phyloP scores from a whole-genome alignment of 2,797 vertebrate species.

The Lagocephalus sceleratus region DNA sequence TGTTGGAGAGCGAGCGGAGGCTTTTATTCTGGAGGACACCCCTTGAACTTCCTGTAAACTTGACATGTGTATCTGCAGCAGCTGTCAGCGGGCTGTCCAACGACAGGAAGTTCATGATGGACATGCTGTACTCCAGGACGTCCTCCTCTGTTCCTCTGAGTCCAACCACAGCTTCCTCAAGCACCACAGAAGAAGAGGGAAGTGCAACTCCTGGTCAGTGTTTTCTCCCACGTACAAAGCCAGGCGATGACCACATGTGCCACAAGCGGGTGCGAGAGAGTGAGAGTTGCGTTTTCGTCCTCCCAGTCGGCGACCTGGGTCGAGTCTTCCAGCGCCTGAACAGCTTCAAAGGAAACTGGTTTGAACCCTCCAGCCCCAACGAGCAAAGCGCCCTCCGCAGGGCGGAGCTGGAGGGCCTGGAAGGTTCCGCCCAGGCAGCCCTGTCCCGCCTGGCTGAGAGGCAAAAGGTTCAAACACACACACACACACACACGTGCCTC shows the following conservation, averaged over 20 bases:
- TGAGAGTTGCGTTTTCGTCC: conserved; percentile 2
- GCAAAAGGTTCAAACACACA: conserved; percentile 24
- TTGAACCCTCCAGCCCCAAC: neutral
- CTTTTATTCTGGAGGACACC: neutral
- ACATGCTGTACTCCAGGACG: conserved; percentile 80
- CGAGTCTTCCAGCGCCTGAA: conserved; percentile 46
- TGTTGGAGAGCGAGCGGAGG: neutral
- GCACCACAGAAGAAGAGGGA: conserved; percentile 23
- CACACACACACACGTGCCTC: neutral
- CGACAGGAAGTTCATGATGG: conserved; percentile 75
- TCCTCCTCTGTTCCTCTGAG: conserved; percentile 20
- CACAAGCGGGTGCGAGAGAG: neutral
- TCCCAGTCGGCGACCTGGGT: conserved; percentile 29
- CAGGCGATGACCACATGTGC: no score
- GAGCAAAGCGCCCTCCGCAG: conserved; percentile 59
- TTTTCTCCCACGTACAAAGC: no score
- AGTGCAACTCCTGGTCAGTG: conserved; percentile 15
- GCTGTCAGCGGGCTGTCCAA: conserved; percentile 70
- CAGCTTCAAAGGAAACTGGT: conserved; percentile 36
- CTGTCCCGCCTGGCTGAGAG: conserved; percentile 66
- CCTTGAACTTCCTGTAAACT: neutral
- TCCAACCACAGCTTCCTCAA: neutral
- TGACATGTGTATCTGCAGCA: conserved; percentile 11
- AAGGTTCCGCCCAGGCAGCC: conserved; percentile 57
- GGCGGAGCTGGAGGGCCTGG: conserved; percentile 68